These are phyloP conservation scores for Uloborus diversus DNA, from an alignment of 1,140 invertebrate species.

Conservation along the genomic window DNA sequence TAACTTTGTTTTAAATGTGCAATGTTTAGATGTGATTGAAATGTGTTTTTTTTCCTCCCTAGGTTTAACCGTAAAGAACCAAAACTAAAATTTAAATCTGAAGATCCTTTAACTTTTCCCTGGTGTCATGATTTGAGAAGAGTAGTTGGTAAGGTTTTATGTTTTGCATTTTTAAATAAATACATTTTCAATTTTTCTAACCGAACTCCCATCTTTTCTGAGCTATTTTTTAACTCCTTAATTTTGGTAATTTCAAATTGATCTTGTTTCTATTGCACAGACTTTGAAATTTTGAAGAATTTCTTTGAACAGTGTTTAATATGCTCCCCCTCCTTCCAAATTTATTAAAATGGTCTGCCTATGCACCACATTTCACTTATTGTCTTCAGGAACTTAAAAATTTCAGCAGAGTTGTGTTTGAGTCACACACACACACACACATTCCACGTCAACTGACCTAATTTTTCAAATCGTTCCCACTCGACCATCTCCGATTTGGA, in stretches of 20 bases:
- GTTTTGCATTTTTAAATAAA: background rate
- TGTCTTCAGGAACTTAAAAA: too few species aligned
- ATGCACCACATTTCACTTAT: too few species aligned
- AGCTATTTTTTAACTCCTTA: too few species aligned
- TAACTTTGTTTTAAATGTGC: background rate
- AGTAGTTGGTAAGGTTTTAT: slow-evolving; percentile 2
- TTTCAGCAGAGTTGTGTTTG: too few species aligned
- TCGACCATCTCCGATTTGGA: too few species aligned
- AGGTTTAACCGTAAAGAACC: background rate
- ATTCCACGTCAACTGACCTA: too few species aligned
- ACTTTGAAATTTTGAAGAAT: background rate
- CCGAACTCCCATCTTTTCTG: background rate
- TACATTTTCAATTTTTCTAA: background rate
- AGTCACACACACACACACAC: too few species aligned
- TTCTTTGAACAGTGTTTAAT: background rate
- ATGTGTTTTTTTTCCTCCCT: background rate
- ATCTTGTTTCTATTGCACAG: too few species aligned
- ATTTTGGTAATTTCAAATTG: background rate
- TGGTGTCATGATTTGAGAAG: slow-evolving; percentile 28
- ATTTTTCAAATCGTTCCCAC: too few species aligned
- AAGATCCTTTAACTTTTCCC: background rate
- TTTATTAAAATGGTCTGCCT: too few species aligned
- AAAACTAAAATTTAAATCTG: background rate
- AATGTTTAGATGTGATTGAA: background rate
- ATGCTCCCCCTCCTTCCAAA: background rate